Conservation (phyloP, 2,888 invertebrate species). For the Melipona bicolor region DNA sequence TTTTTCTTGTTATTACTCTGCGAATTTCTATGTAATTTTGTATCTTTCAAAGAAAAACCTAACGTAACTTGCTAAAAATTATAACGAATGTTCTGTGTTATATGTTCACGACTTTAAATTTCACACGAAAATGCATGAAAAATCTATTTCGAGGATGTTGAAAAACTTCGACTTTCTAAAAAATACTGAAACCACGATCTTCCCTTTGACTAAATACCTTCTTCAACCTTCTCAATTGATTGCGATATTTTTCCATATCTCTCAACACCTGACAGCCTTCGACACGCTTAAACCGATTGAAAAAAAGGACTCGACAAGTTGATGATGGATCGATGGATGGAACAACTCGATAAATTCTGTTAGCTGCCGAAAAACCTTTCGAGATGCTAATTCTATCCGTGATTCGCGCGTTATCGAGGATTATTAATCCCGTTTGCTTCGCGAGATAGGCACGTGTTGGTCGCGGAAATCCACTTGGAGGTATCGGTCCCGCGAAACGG, state of each 20-base stretch:
- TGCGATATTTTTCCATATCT: background rate
- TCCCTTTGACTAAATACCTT: background rate
- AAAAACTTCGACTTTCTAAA: background rate
- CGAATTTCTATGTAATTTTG: no score
- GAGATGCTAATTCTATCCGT: background rate
- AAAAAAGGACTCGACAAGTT: background rate
- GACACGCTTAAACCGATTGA: background rate
- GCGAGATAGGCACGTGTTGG: background rate
- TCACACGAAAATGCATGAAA: background rate
- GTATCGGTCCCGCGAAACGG: background rate
- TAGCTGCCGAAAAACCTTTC: background rate
- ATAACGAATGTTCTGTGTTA: no score
- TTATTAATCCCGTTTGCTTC: background rate
- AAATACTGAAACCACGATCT: background rate
- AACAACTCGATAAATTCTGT: background rate
- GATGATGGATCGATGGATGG: background rate
- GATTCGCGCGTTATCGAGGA: background rate
- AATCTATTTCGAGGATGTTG: background rate
- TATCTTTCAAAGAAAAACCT: no score
- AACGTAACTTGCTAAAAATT: no score
- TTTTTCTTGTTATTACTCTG: no score
- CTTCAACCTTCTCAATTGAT: no score
- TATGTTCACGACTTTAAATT: no score
- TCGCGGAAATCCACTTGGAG: background rate
- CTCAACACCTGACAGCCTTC: background rate